Conservation (phyloP, 2,888 invertebrate species). For the Eudemis profundana region DNA sequence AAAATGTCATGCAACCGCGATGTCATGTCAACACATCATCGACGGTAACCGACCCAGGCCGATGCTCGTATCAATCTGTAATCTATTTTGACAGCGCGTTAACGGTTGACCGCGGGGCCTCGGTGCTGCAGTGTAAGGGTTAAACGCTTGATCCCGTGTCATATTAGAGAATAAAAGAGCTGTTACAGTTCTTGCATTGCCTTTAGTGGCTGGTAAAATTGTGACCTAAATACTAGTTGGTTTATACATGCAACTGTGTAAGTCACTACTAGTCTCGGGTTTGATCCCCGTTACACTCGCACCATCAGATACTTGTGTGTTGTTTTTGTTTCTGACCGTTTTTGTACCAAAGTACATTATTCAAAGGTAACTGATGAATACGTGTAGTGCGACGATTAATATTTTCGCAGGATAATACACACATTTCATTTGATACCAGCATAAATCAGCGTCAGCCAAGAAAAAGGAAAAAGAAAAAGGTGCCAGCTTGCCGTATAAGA, state of each 20-base stretch:
- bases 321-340: too few relatives aligned
- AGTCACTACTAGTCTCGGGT: too few relatives aligned
- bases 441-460: too few relatives aligned
- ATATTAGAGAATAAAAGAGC: neutral
- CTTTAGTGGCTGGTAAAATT: neutral
- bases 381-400: too few relatives aligned
- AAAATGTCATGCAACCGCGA: constrained; percentile 1
- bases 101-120: neutral
- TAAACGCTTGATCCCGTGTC: constrained; percentile 17
- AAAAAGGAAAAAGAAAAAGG: too few relatives aligned
- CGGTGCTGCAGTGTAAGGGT: constrained; percentile 14
- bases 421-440: too few relatives aligned
- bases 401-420: too few relatives aligned
- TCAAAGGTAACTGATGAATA: too few relatives aligned
- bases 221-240: neutral
- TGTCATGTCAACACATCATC: constrained; percentile 16
- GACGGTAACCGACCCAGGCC: neutral
- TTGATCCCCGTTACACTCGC: too few relatives aligned
- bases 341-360: too few relatives aligned
- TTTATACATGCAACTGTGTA: neutral
- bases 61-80: neutral
- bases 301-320: too few relatives aligned
- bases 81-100: constrained; percentile 5
- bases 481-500: too few relatives aligned
- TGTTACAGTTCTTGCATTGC: neutral